These are phyloP conservation scores for Pediacus dermestoides DNA, from an alignment of 2,888 invertebrate genomes.

Conservation along the genomic window DNA sequence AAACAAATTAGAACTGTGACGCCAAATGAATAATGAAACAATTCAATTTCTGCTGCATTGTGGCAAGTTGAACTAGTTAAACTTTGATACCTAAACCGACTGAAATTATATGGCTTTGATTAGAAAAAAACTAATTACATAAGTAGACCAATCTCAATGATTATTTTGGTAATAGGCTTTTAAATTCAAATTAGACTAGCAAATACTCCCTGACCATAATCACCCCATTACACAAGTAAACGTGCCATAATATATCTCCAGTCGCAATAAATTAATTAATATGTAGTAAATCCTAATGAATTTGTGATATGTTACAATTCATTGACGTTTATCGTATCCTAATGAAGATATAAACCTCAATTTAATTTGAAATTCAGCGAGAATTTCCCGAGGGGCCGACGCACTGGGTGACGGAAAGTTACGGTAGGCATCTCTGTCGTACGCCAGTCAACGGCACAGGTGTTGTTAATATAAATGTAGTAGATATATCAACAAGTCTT, in stretches of 20 bases:
- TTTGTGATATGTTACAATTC: constrained; percentile 22
- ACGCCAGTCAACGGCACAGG: neutral
- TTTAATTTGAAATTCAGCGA: constrained; percentile 33
- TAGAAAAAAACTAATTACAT: no score
- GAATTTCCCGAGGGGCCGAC: constrained; percentile 32
- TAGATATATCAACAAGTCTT: no score
- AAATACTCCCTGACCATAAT: no score
- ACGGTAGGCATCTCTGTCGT: constrained; percentile 2
- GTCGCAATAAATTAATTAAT: no score
- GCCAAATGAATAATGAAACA: constrained; percentile 22
- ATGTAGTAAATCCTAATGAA: constrained; percentile 24
- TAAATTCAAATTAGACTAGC: no score
- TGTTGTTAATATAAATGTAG: constrained; percentile 3
- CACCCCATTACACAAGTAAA: no score
- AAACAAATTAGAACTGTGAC: constrained; percentile 26
- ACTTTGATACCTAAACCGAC: no score
- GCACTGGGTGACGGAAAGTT: constrained; percentile 13
- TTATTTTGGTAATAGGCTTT: no score
- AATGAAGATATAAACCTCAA: constrained; percentile 41
- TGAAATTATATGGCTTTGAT: no score
- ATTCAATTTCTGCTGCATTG: constrained; percentile 8
- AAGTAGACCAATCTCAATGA: no score
- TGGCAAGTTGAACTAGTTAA: constrained; percentile 4
- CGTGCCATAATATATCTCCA: no score
- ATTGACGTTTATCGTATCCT: constrained; percentile 41